phyloP scores from a whole-genome alignment of 2,113 vertebrate genomes.

The Thryonomys swinderianus region DNA sequence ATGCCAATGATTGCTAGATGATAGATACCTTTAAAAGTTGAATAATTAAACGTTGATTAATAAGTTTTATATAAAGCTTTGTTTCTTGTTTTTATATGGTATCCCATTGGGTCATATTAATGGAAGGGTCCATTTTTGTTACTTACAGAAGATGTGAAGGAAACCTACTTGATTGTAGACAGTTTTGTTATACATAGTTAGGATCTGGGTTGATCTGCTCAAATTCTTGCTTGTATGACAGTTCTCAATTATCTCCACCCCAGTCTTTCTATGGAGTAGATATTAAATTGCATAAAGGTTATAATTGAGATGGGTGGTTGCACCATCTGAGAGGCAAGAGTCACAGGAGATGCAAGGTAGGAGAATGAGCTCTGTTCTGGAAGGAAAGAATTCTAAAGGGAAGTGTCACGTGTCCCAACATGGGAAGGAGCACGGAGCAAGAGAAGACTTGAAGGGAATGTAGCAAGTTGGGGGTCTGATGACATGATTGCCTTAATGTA shows the following conservation, averaged over 20 bases:
- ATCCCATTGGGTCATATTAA: background rate
- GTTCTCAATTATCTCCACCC: background rate
- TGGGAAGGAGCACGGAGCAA: background rate
- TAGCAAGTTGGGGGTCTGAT: background rate
- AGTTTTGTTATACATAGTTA: background rate
- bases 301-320: background rate
- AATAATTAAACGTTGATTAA: background rate
- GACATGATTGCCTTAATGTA: background rate
- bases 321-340: background rate
- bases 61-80: background rate
- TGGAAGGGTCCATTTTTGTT: background rate
- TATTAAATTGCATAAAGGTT: background rate
- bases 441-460: background rate
- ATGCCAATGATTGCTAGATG: background rate
- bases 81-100: background rate
- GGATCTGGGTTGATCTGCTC: background rate
- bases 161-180: background rate
- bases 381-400: background rate
- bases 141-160: background rate
- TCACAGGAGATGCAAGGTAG: background rate
- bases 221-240: background rate
- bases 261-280: background rate
- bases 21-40: background rate
- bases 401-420: background rate
- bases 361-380: background rate